These are phyloP conservation scores for Plectus sambesii DNA, from an alignment of 1,140 invertebrate genomes.

Conservation along the genomic window DNA sequence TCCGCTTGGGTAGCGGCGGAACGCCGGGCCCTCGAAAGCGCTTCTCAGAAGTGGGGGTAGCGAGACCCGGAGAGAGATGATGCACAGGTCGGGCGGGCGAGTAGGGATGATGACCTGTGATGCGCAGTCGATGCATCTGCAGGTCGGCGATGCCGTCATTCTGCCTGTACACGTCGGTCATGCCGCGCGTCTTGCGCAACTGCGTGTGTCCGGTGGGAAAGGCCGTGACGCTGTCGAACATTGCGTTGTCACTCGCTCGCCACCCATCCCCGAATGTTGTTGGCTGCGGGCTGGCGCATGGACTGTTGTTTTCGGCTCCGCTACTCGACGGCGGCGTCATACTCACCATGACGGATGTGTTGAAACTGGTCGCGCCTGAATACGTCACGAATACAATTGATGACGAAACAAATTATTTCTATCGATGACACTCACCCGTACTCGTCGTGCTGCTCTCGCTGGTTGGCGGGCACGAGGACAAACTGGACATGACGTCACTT, in stretches of 20 bases:
- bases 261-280: slow-evolving; percentile 27
- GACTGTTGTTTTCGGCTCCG: slow-evolving; percentile 13
- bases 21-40: neutral
- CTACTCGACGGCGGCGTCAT: slow-evolving; percentile 5
- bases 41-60: no score
- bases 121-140: slow-evolving; percentile 24
- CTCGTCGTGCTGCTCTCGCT: slow-evolving; percentile 28
- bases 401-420: no score
- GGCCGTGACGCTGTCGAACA: slow-evolving; percentile 27
- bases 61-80: no score
- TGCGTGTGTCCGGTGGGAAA: slow-evolving; percentile 36
- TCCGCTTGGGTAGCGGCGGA: slow-evolving; percentile 31
- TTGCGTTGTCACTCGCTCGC: slow-evolving; percentile 36
- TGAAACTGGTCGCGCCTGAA: neutral
- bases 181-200: no score
- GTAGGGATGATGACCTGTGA: no score
- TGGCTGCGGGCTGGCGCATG: slow-evolving; percentile 18
- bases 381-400: no score
- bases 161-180: no score
- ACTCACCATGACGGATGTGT: slow-evolving; percentile 1
- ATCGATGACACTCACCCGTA: no score
- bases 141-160: no score
- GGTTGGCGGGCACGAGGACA: slow-evolving; percentile 26
- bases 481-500: slow-evolving; percentile 28
- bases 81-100: no score